Evolutionary conservation across 2,113 vertebrate species (phyloP), one percentile per base, ranked within the genome.

Genomic region (Thunnus maccoyii): DNA sequence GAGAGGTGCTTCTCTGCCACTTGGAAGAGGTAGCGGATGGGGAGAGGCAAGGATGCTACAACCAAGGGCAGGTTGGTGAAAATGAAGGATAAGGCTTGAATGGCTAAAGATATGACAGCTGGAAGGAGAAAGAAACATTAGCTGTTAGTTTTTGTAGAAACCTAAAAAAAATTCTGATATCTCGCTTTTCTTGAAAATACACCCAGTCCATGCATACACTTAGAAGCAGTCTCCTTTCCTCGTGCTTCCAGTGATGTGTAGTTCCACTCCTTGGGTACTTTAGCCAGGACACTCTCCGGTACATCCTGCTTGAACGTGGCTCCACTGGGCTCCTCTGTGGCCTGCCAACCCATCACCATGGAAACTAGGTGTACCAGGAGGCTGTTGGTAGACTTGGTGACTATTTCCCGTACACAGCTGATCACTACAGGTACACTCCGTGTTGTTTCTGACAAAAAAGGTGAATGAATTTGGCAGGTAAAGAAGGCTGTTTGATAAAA

Each of bases 1-100:
- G 96, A 95, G 91, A 97, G 96, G 91, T 95, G 96, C 90, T 95
- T 96, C 94, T 99, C 97, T 84, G 96, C 95, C 89, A 96, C 89
- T 91, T 95, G 94, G 96, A 99, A 99, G 85, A 99, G 96, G 94
- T 96, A 97, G 89, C 97, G 97, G 91, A 99, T 70, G 80, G 98
- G 89, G 78, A 97, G 94, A 92, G 97, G 97, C 91, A 99, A 93
- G 81, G 97, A 97, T 88, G 96, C 96, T 92, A 99, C 96, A 82
- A 95, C 95, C 48, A 95, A 94, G 85, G 97, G 97, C 93, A 99
- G 95, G 94, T 97, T 96, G 94, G 95, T 95, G 94, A 98, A 97
- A 92, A 99, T 93, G 95, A 97, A 96, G 93, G 97, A 97, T 65
- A 99, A 87, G 79, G 96, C 96, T 92, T 98, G 96, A 91, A 96